These are phyloP conservation scores for Digitonthophagus gazella DNA, from an alignment of 2,888 invertebrate genomes.

Conservation along the genomic window DNA sequence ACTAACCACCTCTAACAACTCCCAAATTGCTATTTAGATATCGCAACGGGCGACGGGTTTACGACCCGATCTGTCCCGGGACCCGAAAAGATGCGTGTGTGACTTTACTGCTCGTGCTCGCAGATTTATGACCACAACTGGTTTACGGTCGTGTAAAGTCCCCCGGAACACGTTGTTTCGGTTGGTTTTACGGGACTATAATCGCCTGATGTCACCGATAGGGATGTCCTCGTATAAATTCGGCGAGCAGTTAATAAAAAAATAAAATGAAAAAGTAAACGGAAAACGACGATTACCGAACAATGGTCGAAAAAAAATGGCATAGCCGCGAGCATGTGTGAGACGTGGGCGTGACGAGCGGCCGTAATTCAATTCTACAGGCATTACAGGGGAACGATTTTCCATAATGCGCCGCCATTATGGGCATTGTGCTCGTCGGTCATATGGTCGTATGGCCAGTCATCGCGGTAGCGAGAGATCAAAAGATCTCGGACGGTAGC, in stretches of 20 bases:
- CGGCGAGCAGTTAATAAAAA: too few species aligned
- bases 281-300: too few species aligned
- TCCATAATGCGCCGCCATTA: constrained; percentile 33
- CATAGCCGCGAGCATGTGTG: background rate
- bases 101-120: constrained; percentile 23
- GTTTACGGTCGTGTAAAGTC: constrained; percentile 3
- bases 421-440: constrained; percentile 28
- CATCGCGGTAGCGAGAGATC: constrained; percentile 37
- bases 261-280: too few species aligned
- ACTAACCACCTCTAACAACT: constrained; percentile 51
- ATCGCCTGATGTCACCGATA: background rate
- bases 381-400: constrained; percentile 36
- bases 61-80: constrained; percentile 13
- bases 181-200: constrained; percentile 16
- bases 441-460: constrained; percentile 33
- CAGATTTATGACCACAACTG: constrained; percentile 3
- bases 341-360: background rate
- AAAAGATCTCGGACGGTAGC: constrained; percentile 31
- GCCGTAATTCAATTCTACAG: constrained; percentile 32
- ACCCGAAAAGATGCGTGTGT: constrained; percentile 26
- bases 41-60: constrained; percentile 28
- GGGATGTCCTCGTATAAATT: too few species aligned
- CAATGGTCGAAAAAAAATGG: background rate
- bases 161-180: constrained; percentile 20
- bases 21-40: constrained; percentile 50